phyloP scores from a whole-genome alignment of 2,888 invertebrate species.

The Saturnia japonica region DNA sequence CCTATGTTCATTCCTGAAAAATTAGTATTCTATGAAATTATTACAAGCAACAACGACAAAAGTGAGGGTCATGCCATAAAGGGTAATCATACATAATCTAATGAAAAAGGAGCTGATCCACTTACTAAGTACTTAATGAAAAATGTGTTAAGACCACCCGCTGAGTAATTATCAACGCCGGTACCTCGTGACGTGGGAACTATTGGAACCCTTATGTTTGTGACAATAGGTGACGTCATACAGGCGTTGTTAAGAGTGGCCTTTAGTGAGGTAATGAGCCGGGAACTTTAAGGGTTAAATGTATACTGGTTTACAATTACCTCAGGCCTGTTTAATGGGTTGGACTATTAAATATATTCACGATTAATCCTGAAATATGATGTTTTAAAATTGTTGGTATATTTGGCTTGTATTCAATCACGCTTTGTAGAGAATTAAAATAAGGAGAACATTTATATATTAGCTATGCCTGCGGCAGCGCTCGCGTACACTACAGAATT shows the following conservation, averaged over 20 bases:
- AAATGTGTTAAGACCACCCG: constrained; percentile 56
- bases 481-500: too few relatives aligned
- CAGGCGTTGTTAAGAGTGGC: constrained; percentile 16
- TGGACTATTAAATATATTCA: neutral
- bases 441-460: neutral
- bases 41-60: neutral
- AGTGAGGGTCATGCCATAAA: neutral
- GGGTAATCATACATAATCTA: neutral
- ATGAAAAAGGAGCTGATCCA: constrained; percentile 29
- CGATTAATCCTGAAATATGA: neutral
- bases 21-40: neutral
- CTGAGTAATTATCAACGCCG: constrained; percentile 52
- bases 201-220: constrained; percentile 25
- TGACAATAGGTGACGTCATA: constrained; percentile 23
- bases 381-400: neutral
- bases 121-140: constrained; percentile 28
- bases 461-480: too few relatives aligned
- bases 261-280: constrained; percentile 16
- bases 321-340: neutral
- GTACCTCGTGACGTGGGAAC: constrained; percentile 45
- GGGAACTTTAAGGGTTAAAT: constrained; percentile 9
- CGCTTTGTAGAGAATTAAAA: neutral
- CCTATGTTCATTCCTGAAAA: neutral
- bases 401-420: neutral
- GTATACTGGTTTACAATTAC: neutral